phyloP scores from a whole-genome alignment of 2,888 invertebrate genomes.

The Aphrophora alni region DNA sequence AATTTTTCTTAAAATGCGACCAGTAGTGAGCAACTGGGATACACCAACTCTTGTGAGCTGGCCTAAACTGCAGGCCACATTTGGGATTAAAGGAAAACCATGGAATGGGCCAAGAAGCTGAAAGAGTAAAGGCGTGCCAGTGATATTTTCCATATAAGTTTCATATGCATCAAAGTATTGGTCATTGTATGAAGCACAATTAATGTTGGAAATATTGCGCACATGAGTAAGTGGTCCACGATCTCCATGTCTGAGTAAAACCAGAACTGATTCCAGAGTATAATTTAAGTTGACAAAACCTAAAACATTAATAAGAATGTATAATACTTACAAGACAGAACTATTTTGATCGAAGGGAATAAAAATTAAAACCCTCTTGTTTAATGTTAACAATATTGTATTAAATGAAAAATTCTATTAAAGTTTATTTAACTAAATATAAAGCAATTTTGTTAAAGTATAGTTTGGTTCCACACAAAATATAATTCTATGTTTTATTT shows the following conservation, averaged over 20 bases:
- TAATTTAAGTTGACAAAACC: slow-evolving; percentile 64
- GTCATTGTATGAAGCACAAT: slow-evolving; percentile 64
- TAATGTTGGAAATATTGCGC: slow-evolving; percentile 75
- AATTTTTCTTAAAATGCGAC: slow-evolving; percentile 67
- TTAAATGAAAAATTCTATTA: no score
- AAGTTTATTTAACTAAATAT: no score
- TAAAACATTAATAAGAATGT: slow-evolving; percentile 50
- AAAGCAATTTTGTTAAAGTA: no score
- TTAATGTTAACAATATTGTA: no score
- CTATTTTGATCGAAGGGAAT: no score
- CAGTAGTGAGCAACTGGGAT: slow-evolving; percentile 81
- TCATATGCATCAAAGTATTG: slow-evolving; percentile 54
- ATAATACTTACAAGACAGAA: slow-evolving; percentile 22
- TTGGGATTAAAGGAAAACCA: slow-evolving; percentile 80
- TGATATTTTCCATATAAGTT: slow-evolving; percentile 65
- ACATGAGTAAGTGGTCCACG: slow-evolving; percentile 86
- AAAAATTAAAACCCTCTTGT: no score
- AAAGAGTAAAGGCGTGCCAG: slow-evolving; percentile 54
- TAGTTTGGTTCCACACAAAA: no score
- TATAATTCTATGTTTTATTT: no score
- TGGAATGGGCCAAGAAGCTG: slow-evolving; percentile 82
- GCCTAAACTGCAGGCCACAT: slow-evolving; percentile 78
- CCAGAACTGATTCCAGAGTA: slow-evolving; percentile 72
- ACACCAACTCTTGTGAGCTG: slow-evolving; percentile 73
- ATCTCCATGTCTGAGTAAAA: slow-evolving; percentile 88